Base-by-base conservation (phyloP, 30 jellyfish, hydroid and myxozoan genomes). In the Nemopilema nomurai region DNA sequence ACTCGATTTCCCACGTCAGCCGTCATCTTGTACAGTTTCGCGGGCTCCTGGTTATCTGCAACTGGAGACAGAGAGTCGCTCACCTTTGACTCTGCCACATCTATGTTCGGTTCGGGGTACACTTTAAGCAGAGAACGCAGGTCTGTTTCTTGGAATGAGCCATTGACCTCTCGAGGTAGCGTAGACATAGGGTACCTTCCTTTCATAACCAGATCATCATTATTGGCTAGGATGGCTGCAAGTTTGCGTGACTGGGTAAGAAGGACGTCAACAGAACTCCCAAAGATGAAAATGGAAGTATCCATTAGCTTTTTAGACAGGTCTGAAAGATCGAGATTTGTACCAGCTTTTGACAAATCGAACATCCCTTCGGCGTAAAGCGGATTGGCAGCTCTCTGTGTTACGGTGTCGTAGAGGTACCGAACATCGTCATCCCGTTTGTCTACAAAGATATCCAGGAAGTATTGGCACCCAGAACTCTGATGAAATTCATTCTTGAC, bases 181-280 rank as follows among this genome's bases (percentile, higher is more conserved):
- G 63, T 57, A 27, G 92, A 83, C 81, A 73, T 73, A 16, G 85
- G 22, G 33, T 70, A 62, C 51, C 92, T 51, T 29, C 82, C 72
- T 9, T 65, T 65, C 30, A 70, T 86, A 9, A 20, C 51, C 51
- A 30, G 0, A 7, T 53, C 51, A 16, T 62, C 73, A 23, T 72
- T 72, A 16, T 22, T 49, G 25, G 62, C 25, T 4, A 53, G 18
- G 74, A 6, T 24, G 20, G 86, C 63, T 6, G 92, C 92, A 8
- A 83, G 92, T 64, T 31, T 72, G 70, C 16, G 71, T 0, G 93
- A 84, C 76, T 84, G 87, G 6, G 62, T 84, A 16, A 84, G 72
- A 22, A 73, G 87, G 18, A 78, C 93, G 29, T 84, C 93, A 63
- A 84, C 87, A 74, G 87, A 84, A 72, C 79, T 84, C 29, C 93